phyloP scores from a whole-genome alignment of 1,140 invertebrate species.

The Neodiprion pinetum region DNA sequence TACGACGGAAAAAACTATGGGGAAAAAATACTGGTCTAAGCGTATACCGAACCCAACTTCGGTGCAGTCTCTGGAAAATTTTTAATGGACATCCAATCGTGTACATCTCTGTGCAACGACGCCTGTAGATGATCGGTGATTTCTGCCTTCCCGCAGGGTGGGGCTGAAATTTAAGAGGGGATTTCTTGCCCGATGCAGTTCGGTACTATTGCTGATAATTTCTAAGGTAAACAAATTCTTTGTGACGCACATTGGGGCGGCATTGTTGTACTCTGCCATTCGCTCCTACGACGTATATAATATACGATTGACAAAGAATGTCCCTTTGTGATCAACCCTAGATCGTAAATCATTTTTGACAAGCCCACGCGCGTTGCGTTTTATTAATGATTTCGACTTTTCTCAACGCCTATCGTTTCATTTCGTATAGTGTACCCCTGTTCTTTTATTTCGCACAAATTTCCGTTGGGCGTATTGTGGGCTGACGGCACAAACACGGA shows the following conservation, averaged over 20 bases:
- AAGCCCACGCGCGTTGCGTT: background rate
- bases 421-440: background rate
- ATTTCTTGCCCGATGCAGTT: background rate
- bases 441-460: background rate
- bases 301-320: background rate
- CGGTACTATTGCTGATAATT: slow-evolving; percentile 32
- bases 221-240: slow-evolving; percentile 33
- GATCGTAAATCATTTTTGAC: slow-evolving; percentile 12
- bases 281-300: background rate
- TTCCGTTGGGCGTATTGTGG: background rate
- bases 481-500: background rate
- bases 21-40: background rate
- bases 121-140: no score
- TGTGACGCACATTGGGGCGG: background rate
- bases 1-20: background rate
- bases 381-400: background rate
- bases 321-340: slow-evolving; percentile 13
- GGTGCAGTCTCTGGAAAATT: background rate
- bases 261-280: background rate
- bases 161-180: no score
- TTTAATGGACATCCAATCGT: background rate
- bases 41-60: background rate
- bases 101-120: background rate
- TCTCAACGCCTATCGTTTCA: background rate
- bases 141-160: no score